A percentile compares a stretch with the other conserved stretches of the same genome.
phyloP scores from a whole-genome alignment of 2,888 invertebrate species.

The Tiphia femorata region DNA sequence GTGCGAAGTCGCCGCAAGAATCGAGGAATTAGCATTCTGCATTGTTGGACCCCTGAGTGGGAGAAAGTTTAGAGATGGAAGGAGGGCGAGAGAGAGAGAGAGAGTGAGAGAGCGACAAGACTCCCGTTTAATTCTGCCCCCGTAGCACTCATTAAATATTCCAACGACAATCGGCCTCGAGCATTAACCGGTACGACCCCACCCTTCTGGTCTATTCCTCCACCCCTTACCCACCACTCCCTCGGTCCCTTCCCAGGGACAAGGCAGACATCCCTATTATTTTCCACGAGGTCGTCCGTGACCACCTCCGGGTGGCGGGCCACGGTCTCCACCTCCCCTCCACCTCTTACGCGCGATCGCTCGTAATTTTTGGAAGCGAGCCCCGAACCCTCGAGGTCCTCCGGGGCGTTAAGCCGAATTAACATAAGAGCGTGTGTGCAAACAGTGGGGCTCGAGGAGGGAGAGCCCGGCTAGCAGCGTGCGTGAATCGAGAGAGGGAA shows the following conservation, averaged over 20 bases:
- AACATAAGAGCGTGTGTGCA: conserved; percentile 69
- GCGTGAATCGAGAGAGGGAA: conserved; percentile 19
- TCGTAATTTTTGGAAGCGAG: conserved; percentile 54
- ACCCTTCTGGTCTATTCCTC: conserved; percentile 12
- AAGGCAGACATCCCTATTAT: conserved; percentile 37
- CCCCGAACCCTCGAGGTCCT: conserved; percentile 42
- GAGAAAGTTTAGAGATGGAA: conserved; percentile 7
- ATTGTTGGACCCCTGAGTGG: too few relatives aligned
- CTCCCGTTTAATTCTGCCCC: conserved; percentile 5
- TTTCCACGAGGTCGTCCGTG: conserved; percentile 46
- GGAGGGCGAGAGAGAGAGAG: conserved; percentile 7
- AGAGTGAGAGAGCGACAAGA: neutral
- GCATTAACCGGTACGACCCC: conserved; percentile 26
- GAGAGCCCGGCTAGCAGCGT: conserved; percentile 12
- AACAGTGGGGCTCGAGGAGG: conserved; percentile 56
- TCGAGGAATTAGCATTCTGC: too few relatives aligned
- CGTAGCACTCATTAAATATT: conserved; percentile 28
- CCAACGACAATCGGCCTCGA: conserved; percentile 30
- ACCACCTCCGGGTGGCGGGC: conserved; percentile 34
- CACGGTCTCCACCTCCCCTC: too few relatives aligned
- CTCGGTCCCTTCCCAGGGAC: neutral
- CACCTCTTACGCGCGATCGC: conserved; percentile 31
- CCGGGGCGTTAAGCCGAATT: conserved; percentile 66
- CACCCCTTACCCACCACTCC: conserved; percentile 15
- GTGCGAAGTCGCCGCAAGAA: too few relatives aligned